phyloP scores from a whole-genome alignment of 2,888 invertebrate species.

The Tenthredo notha region DNA sequence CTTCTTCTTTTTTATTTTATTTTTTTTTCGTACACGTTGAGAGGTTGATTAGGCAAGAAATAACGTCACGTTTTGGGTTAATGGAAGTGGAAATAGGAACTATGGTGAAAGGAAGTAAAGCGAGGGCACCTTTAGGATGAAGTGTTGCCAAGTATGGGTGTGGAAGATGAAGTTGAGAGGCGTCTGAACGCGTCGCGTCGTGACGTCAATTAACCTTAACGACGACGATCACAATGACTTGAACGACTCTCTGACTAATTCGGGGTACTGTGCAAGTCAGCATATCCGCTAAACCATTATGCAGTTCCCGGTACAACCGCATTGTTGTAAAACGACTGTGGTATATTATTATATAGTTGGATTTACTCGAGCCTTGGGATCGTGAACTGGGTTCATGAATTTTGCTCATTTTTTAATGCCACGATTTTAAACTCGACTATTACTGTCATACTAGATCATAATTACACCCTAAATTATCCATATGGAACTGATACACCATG shows the following conservation, averaged over 20 bases:
- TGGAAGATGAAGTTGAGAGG: constrained; percentile 28
- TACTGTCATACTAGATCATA: background rate
- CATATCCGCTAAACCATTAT: constrained; percentile 40
- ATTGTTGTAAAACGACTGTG: constrained; percentile 21
- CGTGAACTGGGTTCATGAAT: background rate
- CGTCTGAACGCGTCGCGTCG: constrained; percentile 30
- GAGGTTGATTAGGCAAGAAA: constrained; percentile 11
- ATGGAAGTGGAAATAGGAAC: constrained; percentile 20
- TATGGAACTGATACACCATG: background rate
- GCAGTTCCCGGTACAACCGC: constrained; percentile 15
- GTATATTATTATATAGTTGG: background rate
- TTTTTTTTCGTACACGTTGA: background rate
- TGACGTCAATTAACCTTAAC: constrained; percentile 39
- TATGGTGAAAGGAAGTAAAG: constrained; percentile 21
- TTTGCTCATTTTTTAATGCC: background rate
- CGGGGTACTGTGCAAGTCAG: constrained; percentile 22
- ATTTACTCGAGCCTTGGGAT: background rate
- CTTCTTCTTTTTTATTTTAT: too few relatives aligned
- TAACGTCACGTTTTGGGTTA: constrained; percentile 13
- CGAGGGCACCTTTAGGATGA: background rate
- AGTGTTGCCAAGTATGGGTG: background rate
- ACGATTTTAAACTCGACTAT: background rate
- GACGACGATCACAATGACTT: constrained; percentile 44
- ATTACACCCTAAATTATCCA: background rate
- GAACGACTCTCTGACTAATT: constrained; percentile 23